A percentile compares a stretch with the other conserved stretches of the same genome.
phyloP scores from a whole-genome alignment of 2,113 vertebrate species.

The Hippopotamus amphibius region DNA sequence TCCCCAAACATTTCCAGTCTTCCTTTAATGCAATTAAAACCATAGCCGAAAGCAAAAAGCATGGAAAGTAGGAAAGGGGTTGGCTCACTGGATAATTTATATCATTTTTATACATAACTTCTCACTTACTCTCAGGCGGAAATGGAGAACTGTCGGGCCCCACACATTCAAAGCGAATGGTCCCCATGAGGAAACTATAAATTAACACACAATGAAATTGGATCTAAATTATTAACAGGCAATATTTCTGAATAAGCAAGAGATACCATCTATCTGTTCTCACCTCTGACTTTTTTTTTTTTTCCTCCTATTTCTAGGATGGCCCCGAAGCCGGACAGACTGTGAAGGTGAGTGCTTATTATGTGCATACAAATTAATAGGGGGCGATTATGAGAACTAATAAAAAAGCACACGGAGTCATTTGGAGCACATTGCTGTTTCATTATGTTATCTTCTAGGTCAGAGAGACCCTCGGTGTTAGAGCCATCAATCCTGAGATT shows the following conservation, averaged over 20 bases:
- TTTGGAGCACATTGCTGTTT: constrained; percentile 75
- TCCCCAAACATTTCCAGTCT: constrained; percentile 70
- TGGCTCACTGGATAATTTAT: constrained; percentile 66
- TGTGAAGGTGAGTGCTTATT: constrained; percentile 94
- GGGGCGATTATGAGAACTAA: constrained; percentile 82
- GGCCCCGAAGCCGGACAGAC: constrained; percentile 96
- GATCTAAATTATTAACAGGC: constrained; percentile 87
- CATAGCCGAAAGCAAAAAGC: constrained; percentile 70
- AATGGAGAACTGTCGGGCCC: constrained; percentile 68
- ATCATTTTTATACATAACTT: constrained; percentile 67
- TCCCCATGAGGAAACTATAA: constrained; percentile 70
- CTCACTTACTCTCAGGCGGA: constrained; percentile 49
- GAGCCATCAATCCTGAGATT: constrained; percentile 78
- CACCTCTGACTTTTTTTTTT: constrained; percentile 81
- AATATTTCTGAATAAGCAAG: constrained; percentile 85
- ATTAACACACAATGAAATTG: constrained; percentile 86
- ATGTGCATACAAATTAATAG: constrained; percentile 84
- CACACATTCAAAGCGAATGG: constrained; percentile 24
- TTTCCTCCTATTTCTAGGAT: constrained; percentile 87
- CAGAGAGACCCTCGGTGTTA: constrained; percentile 71
- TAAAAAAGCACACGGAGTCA: constrained; percentile 81
- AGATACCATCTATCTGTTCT: constrained; percentile 74
- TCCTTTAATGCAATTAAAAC: constrained; percentile 79
- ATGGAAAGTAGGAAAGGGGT: constrained; percentile 51
- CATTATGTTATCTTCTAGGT: constrained; percentile 79